Evolutionary conservation across 2,797 vertebrate genomes (phyloP), one percentile per base, ranked within the genome.

Genomic region (Chiloscyllium punctatum): DNA sequence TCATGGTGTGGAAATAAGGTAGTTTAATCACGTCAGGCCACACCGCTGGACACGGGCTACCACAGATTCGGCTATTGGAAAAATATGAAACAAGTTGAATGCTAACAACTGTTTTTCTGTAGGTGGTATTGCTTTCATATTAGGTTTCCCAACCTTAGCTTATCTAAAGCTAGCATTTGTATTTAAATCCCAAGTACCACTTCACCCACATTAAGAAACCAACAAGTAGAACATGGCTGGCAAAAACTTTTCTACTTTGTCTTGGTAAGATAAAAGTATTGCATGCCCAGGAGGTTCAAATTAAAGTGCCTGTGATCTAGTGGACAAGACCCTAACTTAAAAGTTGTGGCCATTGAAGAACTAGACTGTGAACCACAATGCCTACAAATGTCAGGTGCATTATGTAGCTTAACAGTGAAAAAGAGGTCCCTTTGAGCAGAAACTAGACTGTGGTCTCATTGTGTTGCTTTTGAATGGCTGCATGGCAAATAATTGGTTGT

Each of bases 1-100:
- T 99, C 99, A 99, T 99, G 97, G 99, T 99, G 98, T 99, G 99
- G 97, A 99, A 99, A 97, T 99, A 99, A 30, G 99, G 99, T 97
- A 99, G 98, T 96, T 99, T 99, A 96, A 99, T 99, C 51, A 99
- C 99, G 96, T 99, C 99, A 25, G 99, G 99, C 99, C 99, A 99
- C 95, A 99, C 99, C 23, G 99, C 99, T 90, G 99, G 99, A 96
- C 99, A 99, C 3, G 99, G 99, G 96, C 99, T 99, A 96, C 99
- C 99, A 2, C 99, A 99, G 96, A 99, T 99, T 92, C 99, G 99
- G 96, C 99, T 99, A 96, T 62, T 97, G 23, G 95, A 97, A 95
- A 97, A 91, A 69, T 66, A 92, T 66, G 95, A 97, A 91, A 92
- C 90, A 92, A 69, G 90, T 8, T 92, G 66, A n/a, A 74, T 16